phyloP scores from a whole-genome alignment of 2,113 vertebrate species.

The Ancistrus triradiatus region DNA sequence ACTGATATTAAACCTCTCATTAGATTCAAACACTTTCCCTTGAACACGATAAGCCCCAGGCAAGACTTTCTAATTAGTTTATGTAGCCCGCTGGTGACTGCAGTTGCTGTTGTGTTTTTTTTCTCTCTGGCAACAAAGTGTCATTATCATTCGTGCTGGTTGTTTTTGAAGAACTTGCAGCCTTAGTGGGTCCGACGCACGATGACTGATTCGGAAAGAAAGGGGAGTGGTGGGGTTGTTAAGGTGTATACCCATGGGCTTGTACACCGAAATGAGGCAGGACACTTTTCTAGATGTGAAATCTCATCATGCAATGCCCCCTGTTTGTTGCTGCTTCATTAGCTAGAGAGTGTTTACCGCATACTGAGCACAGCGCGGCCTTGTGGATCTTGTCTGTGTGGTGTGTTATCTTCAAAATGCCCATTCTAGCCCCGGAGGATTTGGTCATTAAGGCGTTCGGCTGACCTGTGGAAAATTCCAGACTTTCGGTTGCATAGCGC shows the following conservation, averaged over 20 bases:
- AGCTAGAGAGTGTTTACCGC: constrained; percentile 9
- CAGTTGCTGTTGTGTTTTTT: constrained; percentile 38
- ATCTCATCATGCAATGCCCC: neutral
- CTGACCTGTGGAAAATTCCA: constrained; percentile 15
- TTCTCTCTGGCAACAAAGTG: constrained; percentile 35
- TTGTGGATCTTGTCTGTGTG: constrained; percentile 5
- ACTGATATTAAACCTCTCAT: constrained; percentile 45
- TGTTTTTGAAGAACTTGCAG: constrained; percentile 33
- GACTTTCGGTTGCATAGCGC: constrained; percentile 6
- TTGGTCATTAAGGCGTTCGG: constrained; percentile 16
- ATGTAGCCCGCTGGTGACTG: constrained; percentile 45
- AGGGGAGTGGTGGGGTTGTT: constrained; percentile 13
- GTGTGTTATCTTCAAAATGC: constrained; percentile 10
- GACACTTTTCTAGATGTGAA: neutral
- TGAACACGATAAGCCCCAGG: constrained; percentile 44
- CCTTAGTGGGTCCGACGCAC: constrained; percentile 11
- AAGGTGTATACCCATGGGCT: constrained; percentile 26
- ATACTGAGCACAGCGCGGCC: neutral
- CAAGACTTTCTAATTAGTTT: constrained; percentile 52
- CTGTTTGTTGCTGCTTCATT: constrained; percentile 11
- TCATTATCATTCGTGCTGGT: constrained; percentile 36
- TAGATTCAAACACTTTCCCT: constrained; percentile 43
- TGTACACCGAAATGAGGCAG: constrained; percentile 3
- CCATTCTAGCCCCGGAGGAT: neutral
- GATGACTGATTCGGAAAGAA: constrained; percentile 37